Conservation (phyloP, 1,140 invertebrate genomes). For the Caenorhabditis remanei region DNA sequence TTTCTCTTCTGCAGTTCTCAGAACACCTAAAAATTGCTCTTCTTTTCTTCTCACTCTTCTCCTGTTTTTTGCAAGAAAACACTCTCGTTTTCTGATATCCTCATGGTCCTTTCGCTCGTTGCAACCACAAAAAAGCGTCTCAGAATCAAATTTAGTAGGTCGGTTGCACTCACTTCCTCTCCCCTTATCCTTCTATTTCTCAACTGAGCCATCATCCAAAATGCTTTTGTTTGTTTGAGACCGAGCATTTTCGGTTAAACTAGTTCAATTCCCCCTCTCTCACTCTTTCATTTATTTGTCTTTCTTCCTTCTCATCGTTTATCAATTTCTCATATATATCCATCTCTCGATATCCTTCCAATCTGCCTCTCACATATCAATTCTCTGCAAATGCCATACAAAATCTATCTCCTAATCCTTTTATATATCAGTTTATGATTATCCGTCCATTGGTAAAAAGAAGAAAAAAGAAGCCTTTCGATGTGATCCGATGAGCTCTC, state of each 20-base stretch:
- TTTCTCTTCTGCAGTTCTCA: too few species aligned
- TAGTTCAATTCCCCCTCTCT: constrained; percentile 17
- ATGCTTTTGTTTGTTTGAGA: constrained; percentile 25
- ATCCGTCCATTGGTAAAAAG: background rate
- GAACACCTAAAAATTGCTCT: too few species aligned
- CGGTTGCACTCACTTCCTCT: background rate
- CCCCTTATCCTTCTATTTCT: background rate
- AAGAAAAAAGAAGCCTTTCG: background rate
- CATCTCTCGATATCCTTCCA: background rate
- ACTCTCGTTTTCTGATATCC: too few species aligned
- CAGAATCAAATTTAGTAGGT: constrained; percentile 50
- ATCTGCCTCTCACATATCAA: background rate
- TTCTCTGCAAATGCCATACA: constrained; percentile 34
- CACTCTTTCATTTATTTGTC: background rate
- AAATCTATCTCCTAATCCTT: constrained; percentile 14
- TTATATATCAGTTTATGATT: constrained; percentile 33
- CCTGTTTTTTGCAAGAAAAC: background rate
- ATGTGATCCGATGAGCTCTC: background rate
- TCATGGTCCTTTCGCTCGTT: too few species aligned
- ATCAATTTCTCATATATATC: background rate
- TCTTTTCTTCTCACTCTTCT: background rate
- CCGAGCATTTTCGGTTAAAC: background rate
- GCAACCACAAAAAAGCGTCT: background rate
- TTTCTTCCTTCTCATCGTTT: background rate
- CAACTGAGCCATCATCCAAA: too few species aligned